Evolutionary conservation across 2,888 invertebrate species (phyloP).

Genomic region (Biston betularia): DNA sequence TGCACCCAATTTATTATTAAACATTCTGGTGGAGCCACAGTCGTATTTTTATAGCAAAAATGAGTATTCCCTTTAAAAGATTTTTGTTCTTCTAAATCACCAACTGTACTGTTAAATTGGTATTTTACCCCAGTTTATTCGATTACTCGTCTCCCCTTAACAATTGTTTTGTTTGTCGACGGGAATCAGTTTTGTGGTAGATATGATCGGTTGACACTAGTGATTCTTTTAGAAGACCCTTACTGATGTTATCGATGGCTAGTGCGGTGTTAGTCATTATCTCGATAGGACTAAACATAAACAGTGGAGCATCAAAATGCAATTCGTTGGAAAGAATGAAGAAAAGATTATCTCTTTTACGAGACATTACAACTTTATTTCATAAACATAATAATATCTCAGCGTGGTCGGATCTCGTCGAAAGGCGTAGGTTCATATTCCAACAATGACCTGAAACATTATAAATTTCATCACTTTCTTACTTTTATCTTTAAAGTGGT

Average conservation of each 20-base stretch:
- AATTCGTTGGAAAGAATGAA: too few species aligned
- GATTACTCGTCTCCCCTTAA: conserved; percentile 68
- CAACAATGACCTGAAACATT: too few species aligned
- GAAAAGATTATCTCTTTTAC: too few species aligned
- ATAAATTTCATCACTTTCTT: too few species aligned
- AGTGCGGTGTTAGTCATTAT: conserved; percentile 11
- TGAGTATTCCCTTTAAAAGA: not conserved
- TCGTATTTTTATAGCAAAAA: not conserved
- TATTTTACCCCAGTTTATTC: conserved; percentile 69
- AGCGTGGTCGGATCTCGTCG: too few species aligned
- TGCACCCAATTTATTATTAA: not conserved
- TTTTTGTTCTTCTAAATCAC: not conserved
- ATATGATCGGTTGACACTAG: conserved; percentile 39
- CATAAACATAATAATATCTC: too few species aligned
- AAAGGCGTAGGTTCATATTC: too few species aligned
- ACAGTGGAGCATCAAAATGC: conserved; percentile 10
- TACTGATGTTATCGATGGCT: conserved; percentile 13
- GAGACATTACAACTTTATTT: too few species aligned
- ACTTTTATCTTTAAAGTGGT: too few species aligned
- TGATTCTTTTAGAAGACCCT: conserved; percentile 23
- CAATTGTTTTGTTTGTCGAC: conserved; percentile 49
- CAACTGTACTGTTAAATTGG: not conserved
- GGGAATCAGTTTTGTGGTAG: conserved; percentile 49
- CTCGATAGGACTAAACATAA: conserved; percentile 7
- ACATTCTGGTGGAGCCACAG: not conserved